Evolutionary conservation across 2,888 invertebrate genomes (phyloP).

Genomic region (Eupithecia insigniata): DNA sequence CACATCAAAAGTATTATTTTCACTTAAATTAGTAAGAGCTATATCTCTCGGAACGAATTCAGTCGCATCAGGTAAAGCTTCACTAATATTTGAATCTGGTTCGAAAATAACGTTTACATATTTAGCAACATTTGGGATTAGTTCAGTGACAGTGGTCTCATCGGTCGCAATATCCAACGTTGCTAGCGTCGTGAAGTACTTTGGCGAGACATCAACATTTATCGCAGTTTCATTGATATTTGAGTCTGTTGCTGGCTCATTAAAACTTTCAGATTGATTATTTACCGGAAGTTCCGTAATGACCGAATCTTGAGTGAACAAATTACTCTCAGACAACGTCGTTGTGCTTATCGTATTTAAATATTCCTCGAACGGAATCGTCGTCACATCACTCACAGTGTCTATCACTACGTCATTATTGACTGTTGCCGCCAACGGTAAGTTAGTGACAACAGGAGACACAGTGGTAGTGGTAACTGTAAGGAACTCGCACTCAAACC

Average conservation of each 20-base stretch:
- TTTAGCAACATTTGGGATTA: background rate
- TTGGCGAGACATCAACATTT: background rate
- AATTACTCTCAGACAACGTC: constrained; percentile 33
- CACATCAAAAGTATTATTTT: background rate
- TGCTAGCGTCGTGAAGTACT: background rate
- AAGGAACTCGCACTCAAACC: constrained; percentile 73
- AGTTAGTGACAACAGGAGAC: constrained; percentile 1
- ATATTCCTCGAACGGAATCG: constrained; percentile 42
- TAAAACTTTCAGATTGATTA: background rate
- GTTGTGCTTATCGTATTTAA: constrained; percentile 44
- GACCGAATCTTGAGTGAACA: constrained; percentile 11
- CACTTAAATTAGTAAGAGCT: background rate
- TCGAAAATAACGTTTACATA: background rate
- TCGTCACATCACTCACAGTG: constrained; percentile 23
- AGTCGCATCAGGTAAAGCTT: background rate
- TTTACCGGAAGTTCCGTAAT: constrained; percentile 18
- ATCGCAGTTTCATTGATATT: background rate
- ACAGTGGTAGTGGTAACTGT: constrained; percentile 31
- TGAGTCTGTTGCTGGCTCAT: background rate
- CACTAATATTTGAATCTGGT: background rate
- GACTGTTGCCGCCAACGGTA: constrained; percentile 34
- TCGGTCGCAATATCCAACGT: background rate
- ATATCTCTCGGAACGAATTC: background rate
- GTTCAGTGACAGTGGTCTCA: background rate
- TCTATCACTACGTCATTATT: constrained; percentile 17